Conservation (phyloP, 2,888 invertebrate genomes). For the Meiosimyza decipiens region DNA sequence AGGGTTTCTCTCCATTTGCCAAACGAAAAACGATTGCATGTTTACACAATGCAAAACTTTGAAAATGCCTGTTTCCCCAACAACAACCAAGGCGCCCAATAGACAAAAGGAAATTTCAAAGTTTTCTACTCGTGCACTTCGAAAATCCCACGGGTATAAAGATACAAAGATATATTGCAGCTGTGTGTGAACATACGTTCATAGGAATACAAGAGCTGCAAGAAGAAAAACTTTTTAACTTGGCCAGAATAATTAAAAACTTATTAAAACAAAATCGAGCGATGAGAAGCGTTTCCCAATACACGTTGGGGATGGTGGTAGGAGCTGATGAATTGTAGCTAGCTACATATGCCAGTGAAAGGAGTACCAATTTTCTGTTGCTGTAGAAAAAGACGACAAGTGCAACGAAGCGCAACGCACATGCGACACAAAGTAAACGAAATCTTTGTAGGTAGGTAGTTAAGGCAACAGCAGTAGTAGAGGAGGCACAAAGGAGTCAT, state of each 20-base stretch:
- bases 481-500: too few relatives aligned
- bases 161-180: constrained; percentile 13
- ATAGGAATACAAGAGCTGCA: background rate
- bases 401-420: constrained; percentile 27
- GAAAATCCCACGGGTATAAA: constrained; percentile 26
- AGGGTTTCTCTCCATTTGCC: background rate
- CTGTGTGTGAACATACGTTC: background rate
- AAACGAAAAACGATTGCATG: constrained; percentile 1
- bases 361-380: background rate
- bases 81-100: background rate
- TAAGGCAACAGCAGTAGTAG: too few relatives aligned
- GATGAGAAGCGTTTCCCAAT: constrained; percentile 2
- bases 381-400: constrained; percentile 5
- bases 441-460: background rate
- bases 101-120: constrained; percentile 14
- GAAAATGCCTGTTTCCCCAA: constrained; percentile 3
- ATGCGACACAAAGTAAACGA: background rate
- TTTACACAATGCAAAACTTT: constrained; percentile 23
- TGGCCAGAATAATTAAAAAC: constrained; percentile 33
- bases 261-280: constrained; percentile 27
- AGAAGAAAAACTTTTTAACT: constrained; percentile 21
- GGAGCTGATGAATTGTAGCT: background rate
- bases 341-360: background rate
- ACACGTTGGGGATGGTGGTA: background rate
- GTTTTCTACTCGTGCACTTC: background rate